Evolutionary conservation across 2,113 vertebrate species (phyloP).

Genomic region (Psophia crepitans): DNA sequence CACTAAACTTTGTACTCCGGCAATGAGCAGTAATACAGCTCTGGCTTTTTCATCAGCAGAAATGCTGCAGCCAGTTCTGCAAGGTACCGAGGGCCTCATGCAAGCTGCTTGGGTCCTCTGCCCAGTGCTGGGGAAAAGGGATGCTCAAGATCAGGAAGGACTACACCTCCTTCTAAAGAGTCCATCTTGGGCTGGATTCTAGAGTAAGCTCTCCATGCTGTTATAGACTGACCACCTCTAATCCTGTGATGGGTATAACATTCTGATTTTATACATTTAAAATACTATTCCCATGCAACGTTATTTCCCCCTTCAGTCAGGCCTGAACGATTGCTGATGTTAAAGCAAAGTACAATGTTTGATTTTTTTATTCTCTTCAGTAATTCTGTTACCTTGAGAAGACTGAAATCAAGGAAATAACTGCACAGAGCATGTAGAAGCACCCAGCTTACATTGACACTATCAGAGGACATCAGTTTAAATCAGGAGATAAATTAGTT

Average conservation of each 20-base stretch:
- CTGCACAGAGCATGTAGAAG: neutral
- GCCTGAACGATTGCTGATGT: neutral
- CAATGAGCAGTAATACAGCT: neutral
- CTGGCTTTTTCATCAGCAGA: neutral
- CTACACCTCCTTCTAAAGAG: conserved; percentile 11
- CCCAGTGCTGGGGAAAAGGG: neutral
- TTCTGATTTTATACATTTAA: neutral
- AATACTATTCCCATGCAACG: neutral
- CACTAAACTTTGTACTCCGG: neutral
- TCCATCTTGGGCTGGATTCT: neutral
- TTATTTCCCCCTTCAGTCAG: neutral
- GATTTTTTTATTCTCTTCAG: neutral
- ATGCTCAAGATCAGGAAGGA: neutral
- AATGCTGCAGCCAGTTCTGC: neutral
- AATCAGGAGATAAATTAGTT: neutral
- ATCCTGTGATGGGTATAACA: neutral
- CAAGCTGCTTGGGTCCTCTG: neutral
- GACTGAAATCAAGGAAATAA: neutral
- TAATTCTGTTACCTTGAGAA: neutral
- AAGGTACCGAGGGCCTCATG: neutral
- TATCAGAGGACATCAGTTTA: neutral
- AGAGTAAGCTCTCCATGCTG: neutral
- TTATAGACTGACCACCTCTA: neutral
- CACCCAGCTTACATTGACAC: neutral
- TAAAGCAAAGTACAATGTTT: neutral